Base-by-base conservation (phyloP, 2,888 invertebrate species). In the Synergus japonicus region DNA sequence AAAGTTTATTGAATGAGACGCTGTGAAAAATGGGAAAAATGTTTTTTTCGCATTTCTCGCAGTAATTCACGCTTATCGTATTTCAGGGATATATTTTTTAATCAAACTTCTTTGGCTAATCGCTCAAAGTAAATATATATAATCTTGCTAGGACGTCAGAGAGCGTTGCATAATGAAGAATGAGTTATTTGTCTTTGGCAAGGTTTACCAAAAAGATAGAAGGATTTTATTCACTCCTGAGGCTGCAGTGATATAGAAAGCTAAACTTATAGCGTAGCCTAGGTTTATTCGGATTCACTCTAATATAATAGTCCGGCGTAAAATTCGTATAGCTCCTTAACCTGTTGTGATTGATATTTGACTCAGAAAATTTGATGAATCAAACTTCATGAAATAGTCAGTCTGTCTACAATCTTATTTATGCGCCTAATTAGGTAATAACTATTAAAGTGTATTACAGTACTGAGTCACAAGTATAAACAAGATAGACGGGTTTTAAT, bases 81-180 rank as follows among this genome's bases (percentile, higher is more conserved):
- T 73, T 73, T 73, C 73, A 73, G 54, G 73, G 54, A 73, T 73
- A 54, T 73, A 73, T 73, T 54, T 73, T 73, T 73, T 29, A 73
- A 73, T 37, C n/a, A 65, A 65, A n/a, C 41, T 41, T 3, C 37
- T 43, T 67, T 73, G 37, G 37, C 15, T 37, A 54, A 37, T 29
- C 67, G 46, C 46, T 73, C 22, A 37, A n/a, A 73, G 37, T 54
- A 73, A 41, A 73, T 63, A 46, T 18, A 66, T 18, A 66, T 66
- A 73, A 73, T 54, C 37, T 73, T 73, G n/a, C 37, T 54, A 58
- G 54, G 4, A 54, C 73, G 7, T 41, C 54, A 54, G 73, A 15
- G 54, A 73, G 41, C 54, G n/a, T 41, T 37, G n/a, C 15, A 49
- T 69, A 3, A 22, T 46, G 29, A 46, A 46, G n/a, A n/a, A 15